Percentiles rank a stretch among this genome's conserved stretches.
Evolutionary conservation across 2,888 invertebrate species (phyloP).

Genomic region (Malachius bipustulatus): DNA sequence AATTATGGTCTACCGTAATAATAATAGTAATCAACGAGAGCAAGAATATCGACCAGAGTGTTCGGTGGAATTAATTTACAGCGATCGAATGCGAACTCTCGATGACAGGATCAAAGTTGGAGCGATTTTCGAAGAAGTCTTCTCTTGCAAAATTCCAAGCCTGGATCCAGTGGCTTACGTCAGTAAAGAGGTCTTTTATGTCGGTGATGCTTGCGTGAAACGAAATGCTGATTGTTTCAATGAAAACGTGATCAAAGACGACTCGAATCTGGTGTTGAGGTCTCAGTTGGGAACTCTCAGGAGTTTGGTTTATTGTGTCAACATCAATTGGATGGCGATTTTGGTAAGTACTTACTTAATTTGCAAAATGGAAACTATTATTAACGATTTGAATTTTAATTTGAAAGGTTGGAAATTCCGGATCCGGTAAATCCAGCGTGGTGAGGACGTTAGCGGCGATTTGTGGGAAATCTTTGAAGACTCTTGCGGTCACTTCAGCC

Average conservation of each 20-base stretch:
- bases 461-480: conserved; percentile 58
- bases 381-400: conserved; percentile 10
- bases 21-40: conserved; percentile 15
- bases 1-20: conserved; percentile 43
- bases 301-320: conserved; percentile 72
- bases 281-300: conserved; percentile 57
- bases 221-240: conserved; percentile 23
- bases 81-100: conserved; percentile 71
- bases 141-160: conserved; percentile 42
- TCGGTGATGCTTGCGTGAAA: conserved; percentile 52
- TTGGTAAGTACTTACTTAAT: conserved; percentile 46
- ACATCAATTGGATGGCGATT: conserved; percentile 88
- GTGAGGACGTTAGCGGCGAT: conserved; percentile 66
- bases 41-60: conserved; percentile 8
- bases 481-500: conserved; percentile 74
- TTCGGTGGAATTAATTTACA: conserved; percentile 69
- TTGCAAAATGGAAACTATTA: background rate
- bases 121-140: conserved; percentile 37
- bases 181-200: conserved; percentile 43
- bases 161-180: conserved; percentile 47
- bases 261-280: conserved; percentile 39
- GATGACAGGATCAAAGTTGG: conserved; percentile 64
- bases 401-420: conserved; percentile 61
- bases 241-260: conserved; percentile 26
- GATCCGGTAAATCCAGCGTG: conserved; percentile 68